Evolutionary conservation across 2,888 invertebrate genomes (phyloP), one percentile per base, ranked within the genome.

Genomic region (Drosophila bunnanda): DNA sequence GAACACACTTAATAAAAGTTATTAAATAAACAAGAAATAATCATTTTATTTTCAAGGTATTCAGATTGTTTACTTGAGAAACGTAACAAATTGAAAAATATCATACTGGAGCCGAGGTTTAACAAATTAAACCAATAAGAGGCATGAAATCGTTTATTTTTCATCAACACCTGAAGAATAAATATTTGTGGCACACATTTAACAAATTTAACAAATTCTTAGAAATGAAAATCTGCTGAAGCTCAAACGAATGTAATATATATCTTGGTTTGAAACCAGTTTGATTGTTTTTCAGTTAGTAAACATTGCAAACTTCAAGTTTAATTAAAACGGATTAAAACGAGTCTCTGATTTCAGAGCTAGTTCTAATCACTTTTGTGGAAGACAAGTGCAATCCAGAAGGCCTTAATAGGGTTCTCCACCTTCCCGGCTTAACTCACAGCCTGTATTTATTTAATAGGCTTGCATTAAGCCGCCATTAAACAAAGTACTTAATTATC

Each of bases 401-500:
- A 50, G 8, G 28, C 17, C 15, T 55, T 12, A 41, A 32, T 43
- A 43, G 32, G 39, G 13, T 32, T 25, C 17, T 17, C 17, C 17
- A 28, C 13, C 22, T 36, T 57, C 13, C 17, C 25, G 13, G 7
- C 13, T 9, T 17, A 30, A 32, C 53, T 9, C n/a, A 22, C 3
- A 28, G 43, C 43, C 30, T 39, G 25, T 25, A 25, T 32, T 46
- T 66, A 66, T 6, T 54, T 32, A 66, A 55, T 41, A 22, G 15
- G 39, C 55, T 38, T 48, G 17, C 36, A 30, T 38, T 15, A 22
- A 55, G 46, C 46, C 38, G 25, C 44, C 15, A 55, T 34, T 54
- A 38, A 15, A 32, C 55, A 38, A 66, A 66, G 46, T 30, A 30
- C 22, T 46, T 56, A 66, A 66, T 67, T 56, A 66, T 22, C 36